phyloP scores from a whole-genome alignment of 2,797 vertebrate species.

The Anomalospiza imberbis region DNA sequence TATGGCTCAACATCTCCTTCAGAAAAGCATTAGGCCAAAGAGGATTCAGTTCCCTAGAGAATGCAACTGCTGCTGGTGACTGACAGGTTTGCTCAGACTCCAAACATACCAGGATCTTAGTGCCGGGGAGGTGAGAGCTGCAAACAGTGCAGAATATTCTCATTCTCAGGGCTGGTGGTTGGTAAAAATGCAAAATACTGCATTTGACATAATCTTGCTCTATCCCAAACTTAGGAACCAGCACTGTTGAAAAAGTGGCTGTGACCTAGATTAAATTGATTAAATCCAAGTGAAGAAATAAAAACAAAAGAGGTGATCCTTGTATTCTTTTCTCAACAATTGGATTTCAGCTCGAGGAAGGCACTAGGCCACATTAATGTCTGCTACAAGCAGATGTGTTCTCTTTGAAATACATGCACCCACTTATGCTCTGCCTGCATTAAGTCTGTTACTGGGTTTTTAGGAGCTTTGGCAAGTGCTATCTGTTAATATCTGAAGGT shows the following conservation, averaged over 20 bases:
- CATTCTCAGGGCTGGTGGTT: background rate
- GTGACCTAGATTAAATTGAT: background rate
- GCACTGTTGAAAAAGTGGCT: background rate
- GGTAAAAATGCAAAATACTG: background rate
- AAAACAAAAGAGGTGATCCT: background rate
- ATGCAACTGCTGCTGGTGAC: background rate
- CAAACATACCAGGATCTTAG: background rate
- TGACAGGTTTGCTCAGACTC: background rate
- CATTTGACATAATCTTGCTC: background rate
- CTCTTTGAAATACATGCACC: background rate
- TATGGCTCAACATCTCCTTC: background rate
- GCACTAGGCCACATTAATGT: background rate
- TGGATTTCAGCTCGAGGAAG: background rate
- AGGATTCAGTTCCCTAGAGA: background rate
- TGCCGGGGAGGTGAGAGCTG: background rate
- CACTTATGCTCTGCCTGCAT: background rate
- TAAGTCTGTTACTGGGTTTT: conserved; percentile 4
- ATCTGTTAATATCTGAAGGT: conserved; percentile 57
- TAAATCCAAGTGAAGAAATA: background rate
- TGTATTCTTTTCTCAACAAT: background rate
- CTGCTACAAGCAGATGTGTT: background rate
- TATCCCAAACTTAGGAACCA: background rate
- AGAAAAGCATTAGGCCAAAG: background rate
- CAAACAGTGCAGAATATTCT: background rate
- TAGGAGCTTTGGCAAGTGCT: conserved; percentile 41